A percentile compares a stretch with the other conserved stretches of the same genome.
Conservation (phyloP, 2,113 vertebrate species). For the Edolisoma coerulescens region DNA sequence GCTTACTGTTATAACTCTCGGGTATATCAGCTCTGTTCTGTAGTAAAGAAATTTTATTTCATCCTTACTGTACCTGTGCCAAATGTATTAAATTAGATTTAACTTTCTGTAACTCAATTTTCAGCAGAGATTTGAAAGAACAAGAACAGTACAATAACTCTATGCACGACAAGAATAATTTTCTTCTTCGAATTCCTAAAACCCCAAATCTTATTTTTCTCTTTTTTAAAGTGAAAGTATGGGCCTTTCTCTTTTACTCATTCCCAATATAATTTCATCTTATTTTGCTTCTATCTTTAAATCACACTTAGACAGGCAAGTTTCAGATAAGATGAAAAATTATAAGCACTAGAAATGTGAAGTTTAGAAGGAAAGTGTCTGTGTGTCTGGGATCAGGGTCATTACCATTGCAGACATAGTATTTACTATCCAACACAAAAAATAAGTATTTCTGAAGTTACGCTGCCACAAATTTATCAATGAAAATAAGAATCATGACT, state of each 20-base stretch:
- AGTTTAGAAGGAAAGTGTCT: not conserved
- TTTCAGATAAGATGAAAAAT: not conserved
- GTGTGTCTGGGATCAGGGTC: not conserved
- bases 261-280: not conserved
- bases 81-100: not conserved
- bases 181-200: not conserved
- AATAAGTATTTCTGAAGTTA: not conserved
- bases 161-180: not conserved
- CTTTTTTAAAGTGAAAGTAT: not conserved
- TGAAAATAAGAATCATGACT: not conserved
- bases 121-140: not conserved
- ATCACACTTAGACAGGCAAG: not conserved
- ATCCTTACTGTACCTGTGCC: not conserved
- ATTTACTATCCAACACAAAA: not conserved
- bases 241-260: not conserved
- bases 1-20: not conserved
- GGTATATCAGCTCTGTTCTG: not conserved
- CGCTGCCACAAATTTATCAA: not conserved
- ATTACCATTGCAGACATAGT: not conserved
- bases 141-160: not conserved
- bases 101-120: not conserved
- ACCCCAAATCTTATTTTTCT: not conserved
- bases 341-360: not conserved
- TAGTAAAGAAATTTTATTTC: not conserved
- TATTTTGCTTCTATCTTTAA: not conserved